phyloP scores from a whole-genome alignment of 1,140 invertebrate genomes.

The Andricus grossulariae region DNA sequence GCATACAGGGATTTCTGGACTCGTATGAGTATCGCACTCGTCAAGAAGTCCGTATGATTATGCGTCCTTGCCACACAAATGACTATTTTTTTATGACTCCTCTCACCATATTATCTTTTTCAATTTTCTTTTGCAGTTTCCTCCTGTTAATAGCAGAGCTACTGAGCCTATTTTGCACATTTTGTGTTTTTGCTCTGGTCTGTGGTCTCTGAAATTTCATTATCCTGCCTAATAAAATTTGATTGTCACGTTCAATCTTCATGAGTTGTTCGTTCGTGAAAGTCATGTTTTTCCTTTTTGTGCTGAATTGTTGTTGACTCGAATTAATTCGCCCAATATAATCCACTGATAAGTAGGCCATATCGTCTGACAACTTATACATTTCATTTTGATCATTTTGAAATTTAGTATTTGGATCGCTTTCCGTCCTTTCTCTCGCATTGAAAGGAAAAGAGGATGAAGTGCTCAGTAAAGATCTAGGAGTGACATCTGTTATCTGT shows the following conservation, averaged over 20 bases:
- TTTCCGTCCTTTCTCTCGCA: neutral
- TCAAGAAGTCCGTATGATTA: too few relatives aligned
- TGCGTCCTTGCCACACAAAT: too few relatives aligned
- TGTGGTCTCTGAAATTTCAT: conserved; percentile 63
- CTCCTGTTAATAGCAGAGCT: conserved; percentile 68
- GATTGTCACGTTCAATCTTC: conserved; percentile 74
- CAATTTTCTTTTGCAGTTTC: conserved; percentile 64
- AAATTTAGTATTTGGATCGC: neutral
- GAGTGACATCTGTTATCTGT: neutral
- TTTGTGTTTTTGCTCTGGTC: conserved; percentile 40
- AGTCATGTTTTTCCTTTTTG: conserved; percentile 69
- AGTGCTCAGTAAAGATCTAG: neutral
- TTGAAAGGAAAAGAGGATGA: neutral
- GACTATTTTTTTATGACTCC: neutral
- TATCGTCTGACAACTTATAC: neutral
- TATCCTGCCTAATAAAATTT: conserved; percentile 72
- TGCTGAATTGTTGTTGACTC: neutral
- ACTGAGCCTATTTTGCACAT: conserved; percentile 43
- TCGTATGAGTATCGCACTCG: too few relatives aligned
- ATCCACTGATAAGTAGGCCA: neutral
- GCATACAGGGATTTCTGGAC: too few relatives aligned
- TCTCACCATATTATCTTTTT: conserved; percentile 66
- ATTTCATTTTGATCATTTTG: neutral
- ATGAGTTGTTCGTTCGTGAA: conserved; percentile 72
- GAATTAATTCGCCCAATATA: neutral